A percentile compares a stretch with the other conserved stretches of the same genome.
These are phyloP conservation scores for Onychostoma macrolepis DNA, from an alignment of 2,113 vertebrate genomes.

Conservation along the genomic window DNA sequence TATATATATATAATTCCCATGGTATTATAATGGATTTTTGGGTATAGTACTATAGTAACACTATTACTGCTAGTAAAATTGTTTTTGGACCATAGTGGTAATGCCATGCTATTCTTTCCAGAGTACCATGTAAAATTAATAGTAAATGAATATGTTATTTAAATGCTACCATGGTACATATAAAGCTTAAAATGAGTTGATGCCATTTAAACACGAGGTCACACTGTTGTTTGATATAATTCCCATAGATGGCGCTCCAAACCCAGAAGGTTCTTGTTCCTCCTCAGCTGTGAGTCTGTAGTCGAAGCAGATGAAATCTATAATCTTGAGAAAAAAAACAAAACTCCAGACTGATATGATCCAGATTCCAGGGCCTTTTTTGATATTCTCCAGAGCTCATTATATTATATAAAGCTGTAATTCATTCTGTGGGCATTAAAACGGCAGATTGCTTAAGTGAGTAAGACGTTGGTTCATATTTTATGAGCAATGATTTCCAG, in stretches of 20 bases:
- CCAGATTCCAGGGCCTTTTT: neutral
- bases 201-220: neutral
- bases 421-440: neutral
- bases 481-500: neutral
- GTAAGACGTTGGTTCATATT: slow-evolving; percentile 12
- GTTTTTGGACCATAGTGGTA: neutral
- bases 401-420: neutral
- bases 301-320: neutral
- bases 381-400: slow-evolving; percentile 7
- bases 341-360: slow-evolving; percentile 2
- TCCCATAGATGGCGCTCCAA: slow-evolving; percentile 48
- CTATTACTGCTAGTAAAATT: neutral
- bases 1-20: too few species aligned
- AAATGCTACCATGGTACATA: neutral
- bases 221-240: neutral
- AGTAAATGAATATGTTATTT: neutral
- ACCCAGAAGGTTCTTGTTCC: neutral
- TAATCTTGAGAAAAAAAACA: slow-evolving; percentile 11
- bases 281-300: neutral
- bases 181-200: neutral
- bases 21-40: neutral
- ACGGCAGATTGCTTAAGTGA: slow-evolving; percentile 1
- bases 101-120: neutral
- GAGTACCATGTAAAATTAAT: too few species aligned
- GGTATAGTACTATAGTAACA: neutral